Evolutionary conservation across 2,797 vertebrate genomes (phyloP).

Genomic region (Darevskia nairensis): DNA sequence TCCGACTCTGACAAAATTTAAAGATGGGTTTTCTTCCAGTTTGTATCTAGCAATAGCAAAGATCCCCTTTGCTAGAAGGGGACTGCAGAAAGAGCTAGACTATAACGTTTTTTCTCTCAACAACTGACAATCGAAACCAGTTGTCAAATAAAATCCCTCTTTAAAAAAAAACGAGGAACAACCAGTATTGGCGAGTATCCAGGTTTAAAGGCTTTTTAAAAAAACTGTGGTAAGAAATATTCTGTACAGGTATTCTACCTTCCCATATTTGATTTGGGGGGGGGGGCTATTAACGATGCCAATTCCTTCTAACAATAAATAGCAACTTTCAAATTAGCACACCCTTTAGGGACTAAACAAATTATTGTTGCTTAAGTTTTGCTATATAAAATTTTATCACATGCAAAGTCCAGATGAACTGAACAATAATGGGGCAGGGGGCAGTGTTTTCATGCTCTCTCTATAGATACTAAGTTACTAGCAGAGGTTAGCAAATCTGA

Average conservation of each 20-base stretch:
- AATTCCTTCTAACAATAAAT: not conserved
- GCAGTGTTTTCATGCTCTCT: too few relatives aligned
- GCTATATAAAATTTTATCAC: not conserved
- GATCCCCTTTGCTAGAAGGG: not conserved
- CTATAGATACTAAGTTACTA: not conserved
- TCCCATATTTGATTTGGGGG: not conserved
- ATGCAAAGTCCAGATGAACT: not conserved
- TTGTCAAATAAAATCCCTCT: not conserved
- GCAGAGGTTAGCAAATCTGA: not conserved
- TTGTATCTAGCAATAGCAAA: not conserved
- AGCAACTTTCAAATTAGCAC: not conserved
- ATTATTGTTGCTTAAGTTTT: too few relatives aligned
- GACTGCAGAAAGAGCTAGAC: not conserved
- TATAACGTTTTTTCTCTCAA: not conserved
- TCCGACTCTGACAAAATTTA: not conserved
- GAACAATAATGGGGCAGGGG: not conserved
- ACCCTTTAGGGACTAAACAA: not conserved
- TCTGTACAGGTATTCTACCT: not conserved
- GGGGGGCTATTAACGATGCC: not conserved
- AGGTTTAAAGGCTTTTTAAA: not conserved
- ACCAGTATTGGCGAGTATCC: too few relatives aligned
- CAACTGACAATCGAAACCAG: not conserved
- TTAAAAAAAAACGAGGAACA: not conserved
- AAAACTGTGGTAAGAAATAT: not conserved
- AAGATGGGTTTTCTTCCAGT: not conserved